Conservation (phyloP, 2,888 invertebrate species). For the Tinea pellionella region DNA sequence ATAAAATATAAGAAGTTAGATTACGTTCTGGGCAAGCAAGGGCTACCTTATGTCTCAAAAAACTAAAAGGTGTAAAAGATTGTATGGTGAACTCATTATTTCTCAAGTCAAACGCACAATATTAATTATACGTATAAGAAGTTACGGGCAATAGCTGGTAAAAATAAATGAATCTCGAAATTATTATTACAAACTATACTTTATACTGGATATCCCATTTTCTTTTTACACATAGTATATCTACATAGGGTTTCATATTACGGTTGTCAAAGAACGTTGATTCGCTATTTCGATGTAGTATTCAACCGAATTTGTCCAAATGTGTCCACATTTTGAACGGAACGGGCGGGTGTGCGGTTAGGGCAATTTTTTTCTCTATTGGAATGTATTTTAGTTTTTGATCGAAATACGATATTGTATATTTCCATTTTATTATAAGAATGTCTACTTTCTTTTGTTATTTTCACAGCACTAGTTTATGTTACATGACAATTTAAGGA, state of each 20-base stretch:
- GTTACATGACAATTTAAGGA: no score
- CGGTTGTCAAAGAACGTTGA: slow-evolving; percentile 43
- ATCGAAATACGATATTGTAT: slow-evolving; percentile 23
- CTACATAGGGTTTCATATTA: slow-evolving; percentile 32
- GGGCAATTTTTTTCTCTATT: slow-evolving; percentile 49
- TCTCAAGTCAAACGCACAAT: no score
- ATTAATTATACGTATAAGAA: no score
- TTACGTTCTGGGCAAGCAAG: no score
- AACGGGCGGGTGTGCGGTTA: no score
- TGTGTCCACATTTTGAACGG: slow-evolving; percentile 50
- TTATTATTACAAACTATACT: no score
- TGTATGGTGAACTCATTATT: no score
- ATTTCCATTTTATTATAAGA: neutral
- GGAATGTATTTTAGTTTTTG: slow-evolving; percentile 46
- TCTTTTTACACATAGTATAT: neutral
- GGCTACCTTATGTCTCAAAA: no score
- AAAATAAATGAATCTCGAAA: no score
- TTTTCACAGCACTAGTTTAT: no score
- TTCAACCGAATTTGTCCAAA: slow-evolving; percentile 54
- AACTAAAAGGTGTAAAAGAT: no score
- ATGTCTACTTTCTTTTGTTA: neutral
- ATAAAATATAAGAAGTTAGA: no score
- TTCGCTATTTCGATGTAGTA: slow-evolving; percentile 45
- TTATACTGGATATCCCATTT: neutral
- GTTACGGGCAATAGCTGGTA: neutral